These are phyloP conservation scores for Timema podura DNA, from an alignment of 2,888 invertebrate genomes.

Conservation along the genomic window DNA sequence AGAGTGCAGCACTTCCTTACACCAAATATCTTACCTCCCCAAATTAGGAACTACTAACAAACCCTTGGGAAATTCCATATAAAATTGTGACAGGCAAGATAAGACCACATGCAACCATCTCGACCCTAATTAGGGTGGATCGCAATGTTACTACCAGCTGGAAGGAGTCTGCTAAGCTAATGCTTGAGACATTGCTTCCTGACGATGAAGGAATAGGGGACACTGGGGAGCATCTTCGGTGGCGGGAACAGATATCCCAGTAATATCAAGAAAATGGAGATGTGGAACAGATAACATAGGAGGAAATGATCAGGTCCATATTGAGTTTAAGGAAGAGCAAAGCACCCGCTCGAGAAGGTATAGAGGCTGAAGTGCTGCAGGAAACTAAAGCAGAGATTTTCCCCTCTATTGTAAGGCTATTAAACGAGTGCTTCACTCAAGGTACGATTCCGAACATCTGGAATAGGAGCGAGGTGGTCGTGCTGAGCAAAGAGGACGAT, in stretches of 20 bases:
- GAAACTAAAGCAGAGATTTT: no score
- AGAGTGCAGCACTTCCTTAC: no score
- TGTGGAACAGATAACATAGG: no score
- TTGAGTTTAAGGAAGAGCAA: not conserved
- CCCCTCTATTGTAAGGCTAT: no score
- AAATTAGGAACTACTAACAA: not conserved
- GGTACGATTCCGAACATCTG: not conserved
- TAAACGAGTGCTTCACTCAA: not conserved
- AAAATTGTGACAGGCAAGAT: not conserved
- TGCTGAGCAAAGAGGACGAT: no score
- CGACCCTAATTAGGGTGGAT: not conserved
- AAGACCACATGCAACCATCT: not conserved
- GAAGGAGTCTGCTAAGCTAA: not conserved
- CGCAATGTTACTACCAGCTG: not conserved
- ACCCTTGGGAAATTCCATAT: constrained; percentile 13
- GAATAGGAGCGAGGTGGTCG: no score
- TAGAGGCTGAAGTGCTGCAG: not conserved
- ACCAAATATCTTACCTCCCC: no score
- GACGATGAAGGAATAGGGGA: not conserved
- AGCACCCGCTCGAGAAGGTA: not conserved
- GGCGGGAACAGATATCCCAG: no score
- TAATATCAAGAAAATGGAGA: no score
- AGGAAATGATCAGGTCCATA: not conserved
- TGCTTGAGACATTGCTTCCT: not conserved
- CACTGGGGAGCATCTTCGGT: no score